Evolutionary conservation across 2,113 vertebrate genomes (phyloP).

Genomic region (Bagarius yarrelli): DNA sequence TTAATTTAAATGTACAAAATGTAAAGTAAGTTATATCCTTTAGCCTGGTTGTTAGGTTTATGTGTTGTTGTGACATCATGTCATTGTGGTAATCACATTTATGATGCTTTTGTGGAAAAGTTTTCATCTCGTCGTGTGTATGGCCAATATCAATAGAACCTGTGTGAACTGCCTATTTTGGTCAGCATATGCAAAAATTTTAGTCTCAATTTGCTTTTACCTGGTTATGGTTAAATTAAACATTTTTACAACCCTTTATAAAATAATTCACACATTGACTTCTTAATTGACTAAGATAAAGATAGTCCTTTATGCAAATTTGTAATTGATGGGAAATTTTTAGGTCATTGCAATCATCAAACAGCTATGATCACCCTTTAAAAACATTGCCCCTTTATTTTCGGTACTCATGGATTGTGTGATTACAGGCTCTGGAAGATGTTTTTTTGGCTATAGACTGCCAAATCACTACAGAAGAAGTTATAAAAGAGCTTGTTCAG

Average conservation of each 20-base stretch:
- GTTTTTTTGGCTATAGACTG: conserved; percentile 93
- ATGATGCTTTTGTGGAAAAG: not conserved
- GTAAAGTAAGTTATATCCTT: not conserved
- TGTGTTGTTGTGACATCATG: not conserved
- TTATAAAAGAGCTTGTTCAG: conserved; percentile 92
- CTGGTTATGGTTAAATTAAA: no score
- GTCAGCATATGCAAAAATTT: no score
- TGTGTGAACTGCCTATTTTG: no score
- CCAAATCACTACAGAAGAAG: conserved; percentile 89
- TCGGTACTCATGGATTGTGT: conserved; percentile 23
- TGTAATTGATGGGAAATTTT: not conserved
- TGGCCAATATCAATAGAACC: no score
- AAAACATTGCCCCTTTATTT: not conserved
- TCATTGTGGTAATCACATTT: not conserved
- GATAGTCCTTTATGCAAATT: not conserved
- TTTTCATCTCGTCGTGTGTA: no score
- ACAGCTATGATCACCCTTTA: not conserved
- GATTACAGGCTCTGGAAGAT: conserved; percentile 86
- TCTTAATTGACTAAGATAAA: not conserved
- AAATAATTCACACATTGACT: no score
- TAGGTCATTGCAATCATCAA: not conserved
- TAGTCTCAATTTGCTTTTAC: no score
- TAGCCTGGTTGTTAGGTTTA: not conserved
- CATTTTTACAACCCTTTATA: no score
- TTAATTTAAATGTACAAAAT: not conserved